Conservation (phyloP, 2,797 vertebrate genomes). For the Apodemus agrarius region DNA sequence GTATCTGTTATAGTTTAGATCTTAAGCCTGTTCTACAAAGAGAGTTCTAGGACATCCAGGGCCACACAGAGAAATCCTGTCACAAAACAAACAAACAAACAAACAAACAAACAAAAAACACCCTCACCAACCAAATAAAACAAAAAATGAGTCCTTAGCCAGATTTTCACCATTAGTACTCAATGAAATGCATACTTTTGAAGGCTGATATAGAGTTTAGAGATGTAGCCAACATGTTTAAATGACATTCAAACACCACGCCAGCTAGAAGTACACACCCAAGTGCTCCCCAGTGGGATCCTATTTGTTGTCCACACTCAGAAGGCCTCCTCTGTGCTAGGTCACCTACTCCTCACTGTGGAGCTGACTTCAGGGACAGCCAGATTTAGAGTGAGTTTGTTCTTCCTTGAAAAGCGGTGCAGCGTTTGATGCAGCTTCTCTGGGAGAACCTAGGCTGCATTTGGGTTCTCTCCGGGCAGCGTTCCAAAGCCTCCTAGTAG, state of each 20-base stretch:
- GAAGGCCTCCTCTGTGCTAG: background rate
- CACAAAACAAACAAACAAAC: background rate
- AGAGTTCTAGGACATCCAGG: background rate
- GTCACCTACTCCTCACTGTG: background rate
- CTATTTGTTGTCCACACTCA: background rate
- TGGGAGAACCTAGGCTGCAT: background rate
- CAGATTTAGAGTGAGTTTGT: background rate
- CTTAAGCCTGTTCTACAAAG: background rate
- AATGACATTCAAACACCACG: background rate
- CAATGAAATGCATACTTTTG: background rate
- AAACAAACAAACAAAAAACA: background rate
- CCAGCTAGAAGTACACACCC: background rate
- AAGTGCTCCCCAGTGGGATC: background rate
- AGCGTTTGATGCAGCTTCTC: background rate
- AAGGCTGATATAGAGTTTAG: background rate
- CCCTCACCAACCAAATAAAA: background rate
- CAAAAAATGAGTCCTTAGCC: background rate
- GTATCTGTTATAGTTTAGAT: too few species aligned
- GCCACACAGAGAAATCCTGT: background rate
- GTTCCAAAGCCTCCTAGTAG: background rate
- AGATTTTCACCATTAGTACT: background rate
- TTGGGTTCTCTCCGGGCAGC: background rate
- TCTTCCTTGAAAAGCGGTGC: conserved; percentile 7
- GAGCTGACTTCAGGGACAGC: background rate
- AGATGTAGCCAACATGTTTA: background rate